phyloP scores from a whole-genome alignment of 2,113 vertebrate species.

The Ceratotherium simum region DNA sequence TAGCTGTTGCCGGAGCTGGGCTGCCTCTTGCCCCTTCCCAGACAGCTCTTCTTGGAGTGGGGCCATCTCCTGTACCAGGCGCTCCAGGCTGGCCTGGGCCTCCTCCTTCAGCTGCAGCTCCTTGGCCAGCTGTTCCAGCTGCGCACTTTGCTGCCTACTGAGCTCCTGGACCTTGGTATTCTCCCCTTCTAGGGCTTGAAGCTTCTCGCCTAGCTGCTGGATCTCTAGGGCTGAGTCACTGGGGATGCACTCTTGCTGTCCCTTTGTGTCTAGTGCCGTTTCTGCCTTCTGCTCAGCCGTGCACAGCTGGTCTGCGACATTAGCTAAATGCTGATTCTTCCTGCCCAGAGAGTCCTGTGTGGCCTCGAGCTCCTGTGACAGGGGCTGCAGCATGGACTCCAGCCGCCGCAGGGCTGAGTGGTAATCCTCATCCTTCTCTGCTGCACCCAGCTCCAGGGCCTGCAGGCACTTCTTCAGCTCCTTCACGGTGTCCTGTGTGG shows the following conservation, averaged over 20 bases:
- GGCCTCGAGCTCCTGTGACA: slow-evolving; percentile 82
- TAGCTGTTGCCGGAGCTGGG: slow-evolving; percentile 90
- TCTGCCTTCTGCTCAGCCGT: slow-evolving; percentile 85
- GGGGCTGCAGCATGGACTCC: slow-evolving; percentile 79
- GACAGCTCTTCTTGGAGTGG: slow-evolving; percentile 87
- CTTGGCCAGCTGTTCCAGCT: slow-evolving; percentile 85
- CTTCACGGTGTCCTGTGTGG: slow-evolving; percentile 83
- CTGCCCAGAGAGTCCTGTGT: slow-evolving; percentile 63
- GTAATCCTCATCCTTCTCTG: slow-evolving; percentile 77
- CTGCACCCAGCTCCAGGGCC: slow-evolving; percentile 78
- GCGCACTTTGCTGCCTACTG: slow-evolving; percentile 78
- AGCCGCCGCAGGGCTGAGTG: slow-evolving; percentile 74
- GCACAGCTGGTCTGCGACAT: slow-evolving; percentile 84
- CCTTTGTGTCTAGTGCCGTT: slow-evolving; percentile 82
- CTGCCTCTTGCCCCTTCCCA: slow-evolving; percentile 89
- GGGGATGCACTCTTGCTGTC: slow-evolving; percentile 83
- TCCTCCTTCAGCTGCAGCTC: slow-evolving; percentile 89
- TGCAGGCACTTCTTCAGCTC: slow-evolving; percentile 87
- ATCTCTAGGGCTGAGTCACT: slow-evolving; percentile 86
- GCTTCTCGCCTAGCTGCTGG: slow-evolving; percentile 87
- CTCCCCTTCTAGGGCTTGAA: slow-evolving; percentile 86
- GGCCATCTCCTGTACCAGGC: slow-evolving; percentile 83
- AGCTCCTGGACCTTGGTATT: slow-evolving; percentile 84
- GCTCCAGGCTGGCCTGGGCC: slow-evolving; percentile 86
- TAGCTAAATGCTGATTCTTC: slow-evolving; percentile 75